A percentile compares a stretch with the other conserved stretches of the same genome.
Evolutionary conservation across 2,797 vertebrate genomes (phyloP).

Genomic region (Momotus momota): DNA sequence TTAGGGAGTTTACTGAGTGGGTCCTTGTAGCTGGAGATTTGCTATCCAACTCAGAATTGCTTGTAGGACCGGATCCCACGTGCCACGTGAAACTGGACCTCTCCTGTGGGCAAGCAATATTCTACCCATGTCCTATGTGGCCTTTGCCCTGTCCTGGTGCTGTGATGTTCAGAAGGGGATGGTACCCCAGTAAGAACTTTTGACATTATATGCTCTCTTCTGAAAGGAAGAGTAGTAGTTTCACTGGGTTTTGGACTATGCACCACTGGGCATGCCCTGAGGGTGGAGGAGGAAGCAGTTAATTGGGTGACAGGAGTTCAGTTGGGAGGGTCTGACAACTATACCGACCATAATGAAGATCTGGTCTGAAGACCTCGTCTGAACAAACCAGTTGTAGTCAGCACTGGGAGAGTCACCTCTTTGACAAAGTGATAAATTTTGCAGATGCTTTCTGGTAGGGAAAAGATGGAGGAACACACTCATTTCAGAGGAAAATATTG

Average conservation of each 20-base stretch:
- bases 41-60: not conserved
- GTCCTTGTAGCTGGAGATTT: not conserved
- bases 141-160: not conserved
- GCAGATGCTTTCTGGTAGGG: not conserved
- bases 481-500: not conserved
- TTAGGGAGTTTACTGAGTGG: not conserved
- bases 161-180: not conserved
- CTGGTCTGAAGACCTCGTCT: not conserved
- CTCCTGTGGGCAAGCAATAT: not conserved
- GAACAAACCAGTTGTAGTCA: not conserved
- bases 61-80: not conserved
- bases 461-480: not conserved
- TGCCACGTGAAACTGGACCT: not conserved
- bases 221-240: not conserved
- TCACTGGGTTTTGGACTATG: not conserved
- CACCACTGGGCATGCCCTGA: not conserved
- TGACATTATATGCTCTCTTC: not conserved
- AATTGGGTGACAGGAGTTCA: not conserved
- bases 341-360: not conserved
- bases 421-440: not conserved
- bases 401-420: not conserved
- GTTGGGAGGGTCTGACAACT: accelerated
- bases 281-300: not conserved
- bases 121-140: accelerated
- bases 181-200: accelerated